phyloP scores from a whole-genome alignment of 2,797 vertebrate species.

The Pseudotriccus pelzelni region DNA sequence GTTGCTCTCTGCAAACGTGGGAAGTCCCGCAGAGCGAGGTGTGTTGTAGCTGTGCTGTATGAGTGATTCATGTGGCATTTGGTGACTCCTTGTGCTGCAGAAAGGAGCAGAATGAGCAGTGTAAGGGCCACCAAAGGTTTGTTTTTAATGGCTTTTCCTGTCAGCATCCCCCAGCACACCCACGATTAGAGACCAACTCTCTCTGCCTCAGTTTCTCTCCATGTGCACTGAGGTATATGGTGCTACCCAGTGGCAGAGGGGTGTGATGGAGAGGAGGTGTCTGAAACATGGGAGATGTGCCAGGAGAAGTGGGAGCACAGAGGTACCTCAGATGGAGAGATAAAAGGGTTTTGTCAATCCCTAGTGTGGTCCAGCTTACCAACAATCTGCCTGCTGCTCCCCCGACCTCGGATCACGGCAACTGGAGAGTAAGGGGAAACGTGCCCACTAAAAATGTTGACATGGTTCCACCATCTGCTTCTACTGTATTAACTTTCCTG shows the following conservation, averaged over 20 bases:
- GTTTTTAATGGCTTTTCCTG: neutral
- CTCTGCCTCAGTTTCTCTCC: neutral
- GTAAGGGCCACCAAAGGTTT: neutral
- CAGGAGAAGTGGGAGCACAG: neutral
- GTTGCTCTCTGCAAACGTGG: neutral
- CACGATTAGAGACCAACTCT: neutral
- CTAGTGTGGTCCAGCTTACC: neutral
- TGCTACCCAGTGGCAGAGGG: fast-evolving
- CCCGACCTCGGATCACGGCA: neutral
- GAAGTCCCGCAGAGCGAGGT: neutral
- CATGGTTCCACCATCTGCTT: slow-evolving; percentile 65
- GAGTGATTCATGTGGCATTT: fast-evolving
- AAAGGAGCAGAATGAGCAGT: neutral
- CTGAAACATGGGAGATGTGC: neutral
- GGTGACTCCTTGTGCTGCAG: neutral
- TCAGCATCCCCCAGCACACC: neutral
- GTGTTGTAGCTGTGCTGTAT: neutral
- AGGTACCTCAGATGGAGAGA: neutral
- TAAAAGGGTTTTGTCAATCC: neutral
- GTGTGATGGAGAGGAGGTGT: neutral
- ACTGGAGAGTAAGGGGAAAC: slow-evolving; percentile 7
- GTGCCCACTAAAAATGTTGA: slow-evolving; percentile 49
- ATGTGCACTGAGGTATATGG: neutral
- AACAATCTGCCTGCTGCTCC: neutral
- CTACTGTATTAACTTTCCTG: slow-evolving; percentile 60